Evolutionary conservation across 2,113 vertebrate genomes (phyloP).

Genomic region (Python bivittatus): DNA sequence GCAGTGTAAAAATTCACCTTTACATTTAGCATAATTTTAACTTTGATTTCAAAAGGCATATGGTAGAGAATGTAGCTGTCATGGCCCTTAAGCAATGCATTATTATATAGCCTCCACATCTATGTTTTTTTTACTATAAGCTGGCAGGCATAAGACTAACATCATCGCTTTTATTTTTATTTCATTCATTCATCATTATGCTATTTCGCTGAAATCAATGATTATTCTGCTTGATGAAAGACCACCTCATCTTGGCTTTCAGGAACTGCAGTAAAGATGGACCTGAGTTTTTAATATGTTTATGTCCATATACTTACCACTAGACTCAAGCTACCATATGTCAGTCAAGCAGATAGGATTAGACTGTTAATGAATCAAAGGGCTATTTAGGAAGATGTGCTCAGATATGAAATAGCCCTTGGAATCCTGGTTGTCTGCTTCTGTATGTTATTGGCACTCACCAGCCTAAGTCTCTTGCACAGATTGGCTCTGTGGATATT

Average conservation of each 20-base stretch:
- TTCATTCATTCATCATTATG: not conserved
- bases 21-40: not conserved
- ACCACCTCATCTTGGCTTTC: not conserved
- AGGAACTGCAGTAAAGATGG: not conserved
- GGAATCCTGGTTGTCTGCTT: not conserved
- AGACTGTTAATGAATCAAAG: conserved; percentile 11
- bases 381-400: not conserved
- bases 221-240: not conserved
- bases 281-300: not conserved
- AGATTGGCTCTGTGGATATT: conserved; percentile 21
- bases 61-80: not conserved
- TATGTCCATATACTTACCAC: not conserved
- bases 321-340: not conserved
- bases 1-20: not conserved
- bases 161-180: conserved; percentile 8
- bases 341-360: not conserved
- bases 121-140: not conserved
- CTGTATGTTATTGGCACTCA: not conserved
- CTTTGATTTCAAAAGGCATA: not conserved
- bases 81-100: not conserved
- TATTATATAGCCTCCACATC: not conserved
- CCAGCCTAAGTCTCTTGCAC: not conserved
- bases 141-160: not conserved
- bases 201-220: not conserved
- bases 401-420: not conserved